Conservation (phyloP, 2,113 vertebrate genomes). For the Lampris megalopsis region DNA sequence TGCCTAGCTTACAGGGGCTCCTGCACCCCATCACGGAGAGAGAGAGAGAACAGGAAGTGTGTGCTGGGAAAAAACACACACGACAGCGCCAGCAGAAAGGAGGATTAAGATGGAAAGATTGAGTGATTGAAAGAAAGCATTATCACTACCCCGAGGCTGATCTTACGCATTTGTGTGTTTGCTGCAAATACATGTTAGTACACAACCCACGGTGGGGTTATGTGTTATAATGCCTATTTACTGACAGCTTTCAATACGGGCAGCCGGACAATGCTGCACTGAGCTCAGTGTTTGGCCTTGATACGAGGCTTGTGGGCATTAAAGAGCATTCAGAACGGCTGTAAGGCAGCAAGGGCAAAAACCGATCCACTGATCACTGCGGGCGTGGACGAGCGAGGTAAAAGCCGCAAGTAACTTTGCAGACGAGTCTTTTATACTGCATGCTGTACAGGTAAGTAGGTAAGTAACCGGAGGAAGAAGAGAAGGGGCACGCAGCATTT, state of each 20-base stretch:
- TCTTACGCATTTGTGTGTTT: constrained; percentile 25
- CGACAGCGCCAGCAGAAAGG: constrained; percentile 3
- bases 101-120: constrained; percentile 7
- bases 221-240: background rate
- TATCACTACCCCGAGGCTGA: constrained; percentile 7
- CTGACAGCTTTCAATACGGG: background rate
- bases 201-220: background rate
- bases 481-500: too few species aligned
- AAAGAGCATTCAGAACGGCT: too few species aligned
- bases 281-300: background rate
- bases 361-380: too few species aligned
- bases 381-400: too few species aligned
- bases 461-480: too few species aligned
- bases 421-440: too few species aligned
- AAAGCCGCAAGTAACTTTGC: too few species aligned
- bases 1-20: constrained; percentile 41
- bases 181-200: background rate
- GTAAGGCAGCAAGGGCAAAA: too few species aligned
- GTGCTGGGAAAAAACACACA: constrained; percentile 18
- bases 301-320: too few species aligned
- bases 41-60: constrained; percentile 11
- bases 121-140: constrained; percentile 1
- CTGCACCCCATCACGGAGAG: background rate
- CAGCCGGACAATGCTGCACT: background rate
- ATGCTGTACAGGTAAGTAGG: too few species aligned